Evolutionary conservation across 53 echinoderm and acorn worm species (phyloP), one percentile per base, ranked within the genome.

Genomic region (Henricia sp.): DNA sequence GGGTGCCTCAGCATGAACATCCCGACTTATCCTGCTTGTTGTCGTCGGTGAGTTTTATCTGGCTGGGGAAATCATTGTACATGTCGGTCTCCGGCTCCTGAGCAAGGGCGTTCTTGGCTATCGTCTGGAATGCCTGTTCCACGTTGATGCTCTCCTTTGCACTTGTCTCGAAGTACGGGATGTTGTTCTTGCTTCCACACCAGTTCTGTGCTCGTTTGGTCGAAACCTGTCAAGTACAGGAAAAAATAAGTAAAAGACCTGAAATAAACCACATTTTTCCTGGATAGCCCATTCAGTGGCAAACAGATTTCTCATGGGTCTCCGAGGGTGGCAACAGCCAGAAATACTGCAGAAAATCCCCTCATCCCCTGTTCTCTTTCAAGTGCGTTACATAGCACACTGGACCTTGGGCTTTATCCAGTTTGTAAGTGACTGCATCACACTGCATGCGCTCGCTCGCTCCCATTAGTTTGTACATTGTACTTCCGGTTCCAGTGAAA

Each of bases 101-200:
- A 21, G 93, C 92, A 20, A 99, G 94, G 87, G 99, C 99, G 60
- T 99, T 99, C 94, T 94, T 99, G 86, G 99, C 99, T 63, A 99
- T 99, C 33, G 94, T 99, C 86, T 99, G 99, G 94, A 99, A 99
- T 87, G 99, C 99, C 90, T 99, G 99, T 65, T 99, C 99, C 52
- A 99, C 99, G 54, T 99, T 94, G 89, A 99, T 99, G 86, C 92
- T 94, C 56, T 99, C 99, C 62, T 99, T 99, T 17, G 99, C 99
- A 52, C 99, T 99, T 6, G 99, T 99, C 91, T 99, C 99, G 84
- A 99, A 99, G 90, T 99, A 99, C 28, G 99, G 99, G 90, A 99
- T 99, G 99, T 68, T 86, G 90, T 99, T 99, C 86, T 99, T 99
- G 84, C 92, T 99, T 35, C 92, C 90, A 70, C 99, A 99, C 99